Percentiles rank a stretch among this genome's conserved stretches.
Evolutionary conservation across 2,888 invertebrate genomes (phyloP).

Genomic region (Aproaerema taeniolella): DNA sequence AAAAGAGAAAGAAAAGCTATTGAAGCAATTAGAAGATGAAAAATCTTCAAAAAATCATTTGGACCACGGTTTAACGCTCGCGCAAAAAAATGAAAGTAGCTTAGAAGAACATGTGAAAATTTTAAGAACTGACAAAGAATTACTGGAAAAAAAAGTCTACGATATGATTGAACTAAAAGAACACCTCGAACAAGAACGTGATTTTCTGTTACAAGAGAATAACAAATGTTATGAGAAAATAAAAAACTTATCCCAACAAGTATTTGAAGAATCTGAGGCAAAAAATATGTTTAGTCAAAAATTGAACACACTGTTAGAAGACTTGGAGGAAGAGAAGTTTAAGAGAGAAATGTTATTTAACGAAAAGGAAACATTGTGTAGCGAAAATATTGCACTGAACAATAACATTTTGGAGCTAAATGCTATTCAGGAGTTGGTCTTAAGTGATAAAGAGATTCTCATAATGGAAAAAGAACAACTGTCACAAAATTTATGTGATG

Average conservation of each 20-base stretch:
- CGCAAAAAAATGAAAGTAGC: constrained; percentile 14
- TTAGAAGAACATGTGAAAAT: constrained; percentile 22
- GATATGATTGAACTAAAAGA: constrained; percentile 12
- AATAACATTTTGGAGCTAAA: constrained; percentile 15
- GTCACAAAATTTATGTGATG: constrained; percentile 21
- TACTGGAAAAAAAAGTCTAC: too few relatives aligned
- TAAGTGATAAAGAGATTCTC: constrained; percentile 25
- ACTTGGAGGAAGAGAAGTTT: constrained; percentile 22
- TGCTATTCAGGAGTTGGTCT: constrained; percentile 19
- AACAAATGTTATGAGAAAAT: constrained; percentile 6
- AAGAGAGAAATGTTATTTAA: neutral
- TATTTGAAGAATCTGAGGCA: neutral
- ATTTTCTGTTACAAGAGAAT: constrained; percentile 11
- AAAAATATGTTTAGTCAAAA: too few relatives aligned
- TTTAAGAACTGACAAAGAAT: constrained; percentile 18
- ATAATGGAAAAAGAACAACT: constrained; percentile 26
- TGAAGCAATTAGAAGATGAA: constrained; percentile 37
- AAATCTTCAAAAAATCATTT: constrained; percentile 30
- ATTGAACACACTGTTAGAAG: constrained; percentile 7
- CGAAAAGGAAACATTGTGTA: constrained; percentile 15
- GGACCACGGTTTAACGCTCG: constrained; percentile 25
- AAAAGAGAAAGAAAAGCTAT: constrained; percentile 4
- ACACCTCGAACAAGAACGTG: constrained; percentile 17
- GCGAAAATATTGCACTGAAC: constrained; percentile 7
- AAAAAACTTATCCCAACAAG: neutral